phyloP scores from a whole-genome alignment of 2,888 invertebrate genomes.

The Chrysolina haemoptera region DNA sequence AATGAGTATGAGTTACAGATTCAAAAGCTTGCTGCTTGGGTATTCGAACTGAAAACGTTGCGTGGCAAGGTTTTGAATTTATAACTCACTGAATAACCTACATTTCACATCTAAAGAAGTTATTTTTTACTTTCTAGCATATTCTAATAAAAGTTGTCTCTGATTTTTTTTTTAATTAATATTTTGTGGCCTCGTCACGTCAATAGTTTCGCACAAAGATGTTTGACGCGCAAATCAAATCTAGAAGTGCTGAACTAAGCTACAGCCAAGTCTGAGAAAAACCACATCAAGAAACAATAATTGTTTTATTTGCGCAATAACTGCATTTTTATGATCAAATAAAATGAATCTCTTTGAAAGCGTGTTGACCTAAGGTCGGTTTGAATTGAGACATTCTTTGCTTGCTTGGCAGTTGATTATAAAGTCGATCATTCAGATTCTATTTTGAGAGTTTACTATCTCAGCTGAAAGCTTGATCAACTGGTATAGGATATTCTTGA shows the following conservation, averaged over 20 bases:
- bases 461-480: not conserved
- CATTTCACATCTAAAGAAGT: too few species aligned
- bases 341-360: not conserved
- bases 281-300: not conserved
- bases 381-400: not conserved
- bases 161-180: too few species aligned
- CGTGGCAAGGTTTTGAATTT: too few species aligned
- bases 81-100: too few species aligned
- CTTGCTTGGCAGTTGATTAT: slow-evolving; percentile 2
- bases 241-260: not conserved
- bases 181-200: too few species aligned
- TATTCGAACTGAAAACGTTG: too few species aligned
- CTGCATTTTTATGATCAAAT: not conserved
- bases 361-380: slow-evolving; percentile 3
- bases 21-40: too few species aligned
- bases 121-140: too few species aligned
- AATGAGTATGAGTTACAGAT: too few species aligned
- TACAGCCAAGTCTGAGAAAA: not conserved
- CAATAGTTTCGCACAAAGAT: not conserved
- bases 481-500: not conserved
- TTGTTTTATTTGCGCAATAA: not conserved
- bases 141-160: too few species aligned
- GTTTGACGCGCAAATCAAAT: not conserved
- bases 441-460: not conserved
- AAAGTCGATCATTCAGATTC: not conserved